Percentiles rank a stretch among this genome's conserved stretches.
phyloP scores from a whole-genome alignment of 2,888 invertebrate species.

The Drosophila nigritarsus region DNA sequence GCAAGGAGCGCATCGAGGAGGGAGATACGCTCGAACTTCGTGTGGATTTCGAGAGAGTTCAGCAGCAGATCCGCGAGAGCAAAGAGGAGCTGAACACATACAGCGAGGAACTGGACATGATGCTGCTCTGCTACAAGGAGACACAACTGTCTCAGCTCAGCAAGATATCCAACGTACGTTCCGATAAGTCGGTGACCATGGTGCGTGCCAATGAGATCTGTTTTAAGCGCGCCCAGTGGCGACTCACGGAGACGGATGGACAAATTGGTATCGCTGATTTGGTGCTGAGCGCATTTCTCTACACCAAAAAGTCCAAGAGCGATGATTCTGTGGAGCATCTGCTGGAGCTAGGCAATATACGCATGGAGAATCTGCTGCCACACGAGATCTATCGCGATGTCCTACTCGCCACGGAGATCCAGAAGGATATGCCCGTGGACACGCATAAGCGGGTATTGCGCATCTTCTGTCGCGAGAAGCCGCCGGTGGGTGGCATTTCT shows the following conservation, averaged over 20 bases:
- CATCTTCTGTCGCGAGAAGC: slow-evolving; percentile 97
- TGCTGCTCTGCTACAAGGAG: slow-evolving; percentile 96
- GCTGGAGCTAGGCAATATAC: slow-evolving; percentile 97
- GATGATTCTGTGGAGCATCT: slow-evolving; percentile 99
- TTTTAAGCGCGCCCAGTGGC: slow-evolving; percentile 99
- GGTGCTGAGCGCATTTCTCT: slow-evolving; percentile 97
- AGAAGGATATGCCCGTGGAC: slow-evolving; percentile 95
- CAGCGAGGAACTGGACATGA: slow-evolving; percentile 97
- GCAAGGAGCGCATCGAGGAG: slow-evolving; percentile 91
- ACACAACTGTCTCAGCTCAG: slow-evolving; percentile 88
- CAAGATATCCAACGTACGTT: slow-evolving; percentile 88
- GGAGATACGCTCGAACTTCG: slow-evolving; percentile 87
- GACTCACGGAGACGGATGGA: slow-evolving; percentile 98
- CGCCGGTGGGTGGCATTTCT: slow-evolving; percentile 99
- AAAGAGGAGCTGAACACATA: slow-evolving; percentile 94
- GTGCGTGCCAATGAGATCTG: slow-evolving; percentile 97
- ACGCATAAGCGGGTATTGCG: slow-evolving; percentile 94
- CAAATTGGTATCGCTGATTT: slow-evolving; percentile 99
- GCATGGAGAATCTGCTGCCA: slow-evolving; percentile 97
- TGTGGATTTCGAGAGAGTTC: slow-evolving; percentile 90
- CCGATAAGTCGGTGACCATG: slow-evolving; percentile 90
- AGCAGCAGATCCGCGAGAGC: slow-evolving; percentile 91
- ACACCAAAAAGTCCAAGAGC: slow-evolving; percentile 97
- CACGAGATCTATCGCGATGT: slow-evolving; percentile 97
- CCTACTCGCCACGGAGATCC: slow-evolving; percentile 91